Percentiles rank a stretch among this genome's conserved stretches.
These are phyloP conservation scores for Pandemis heparana DNA, from an alignment of 2,888 invertebrate genomes.

Conservation along the genomic window DNA sequence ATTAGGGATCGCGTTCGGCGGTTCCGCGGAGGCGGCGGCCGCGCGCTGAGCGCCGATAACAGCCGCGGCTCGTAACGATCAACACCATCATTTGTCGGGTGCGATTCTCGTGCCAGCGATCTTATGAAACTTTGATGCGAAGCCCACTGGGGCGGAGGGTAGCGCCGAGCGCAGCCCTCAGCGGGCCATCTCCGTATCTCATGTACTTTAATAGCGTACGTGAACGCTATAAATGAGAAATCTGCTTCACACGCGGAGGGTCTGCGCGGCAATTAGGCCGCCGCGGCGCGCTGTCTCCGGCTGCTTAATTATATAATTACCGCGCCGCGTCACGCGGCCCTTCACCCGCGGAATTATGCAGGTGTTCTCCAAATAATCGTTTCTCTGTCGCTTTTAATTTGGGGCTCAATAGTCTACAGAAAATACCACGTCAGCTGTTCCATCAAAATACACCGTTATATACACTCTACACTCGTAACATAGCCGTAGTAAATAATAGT, in stretches of 20 bases:
- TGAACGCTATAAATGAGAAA: slow-evolving; percentile 27
- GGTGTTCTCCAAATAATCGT: neutral
- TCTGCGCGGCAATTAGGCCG: slow-evolving; percentile 28
- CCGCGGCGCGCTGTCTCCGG: slow-evolving; percentile 3
- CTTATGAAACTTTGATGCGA: slow-evolving; percentile 9
- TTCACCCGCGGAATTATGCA: neutral
- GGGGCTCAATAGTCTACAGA: neutral
- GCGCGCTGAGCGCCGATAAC: neutral
- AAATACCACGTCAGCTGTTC: too few species aligned
- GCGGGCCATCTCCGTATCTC: neutral
- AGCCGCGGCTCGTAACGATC: slow-evolving; percentile 11
- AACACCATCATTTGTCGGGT: neutral
- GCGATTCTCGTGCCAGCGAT: neutral
- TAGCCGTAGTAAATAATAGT: too few species aligned
- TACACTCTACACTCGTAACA: too few species aligned
- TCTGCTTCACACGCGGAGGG: slow-evolving; percentile 19
- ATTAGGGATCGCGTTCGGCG: slow-evolving; percentile 14
- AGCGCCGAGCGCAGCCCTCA: neutral
- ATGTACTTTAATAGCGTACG: slow-evolving; percentile 19
- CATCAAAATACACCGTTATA: too few species aligned
- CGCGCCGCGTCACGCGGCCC: slow-evolving; percentile 6
- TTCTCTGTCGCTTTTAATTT: slow-evolving; percentile 1
- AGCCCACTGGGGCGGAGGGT: neutral
- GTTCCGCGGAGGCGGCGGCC: too few species aligned
- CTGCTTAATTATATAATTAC: slow-evolving; percentile 11